phyloP scores from a whole-genome alignment of 2,888 invertebrate genomes.

The Machimus atricapillus region DNA sequence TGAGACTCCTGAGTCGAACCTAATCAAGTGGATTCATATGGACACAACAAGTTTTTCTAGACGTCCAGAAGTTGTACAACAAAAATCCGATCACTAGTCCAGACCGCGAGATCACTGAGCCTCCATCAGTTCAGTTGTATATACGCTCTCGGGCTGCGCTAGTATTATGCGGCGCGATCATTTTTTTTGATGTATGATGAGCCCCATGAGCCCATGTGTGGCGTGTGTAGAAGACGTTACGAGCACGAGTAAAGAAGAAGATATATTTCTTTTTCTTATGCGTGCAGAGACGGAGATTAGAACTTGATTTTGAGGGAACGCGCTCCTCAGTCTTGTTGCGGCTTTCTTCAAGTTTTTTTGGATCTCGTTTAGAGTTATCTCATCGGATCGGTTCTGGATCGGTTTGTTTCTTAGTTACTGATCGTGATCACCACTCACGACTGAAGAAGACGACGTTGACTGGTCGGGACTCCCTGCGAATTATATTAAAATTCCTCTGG shows the following conservation, averaged over 20 bases:
- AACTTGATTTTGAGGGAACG: conserved; percentile 26
- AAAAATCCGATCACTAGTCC: conserved; percentile 26
- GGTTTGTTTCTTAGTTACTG: conserved; percentile 8
- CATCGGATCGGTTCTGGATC: conserved; percentile 29
- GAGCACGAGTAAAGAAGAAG: not conserved
- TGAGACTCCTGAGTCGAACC: not conserved
- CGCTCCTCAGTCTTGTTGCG: not conserved
- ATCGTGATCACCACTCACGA: conserved; percentile 11
- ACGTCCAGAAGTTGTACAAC: conserved; percentile 16
- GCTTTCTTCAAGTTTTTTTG: not conserved
- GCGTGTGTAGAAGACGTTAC: not conserved
- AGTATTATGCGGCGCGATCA: not conserved
- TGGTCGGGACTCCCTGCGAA: not conserved
- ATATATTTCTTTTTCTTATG: not conserved
- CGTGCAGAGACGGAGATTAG: conserved; percentile 28
- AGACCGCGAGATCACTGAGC: not conserved
- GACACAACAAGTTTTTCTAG: conserved; percentile 28
- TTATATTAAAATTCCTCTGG: not conserved
- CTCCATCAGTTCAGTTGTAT: not conserved
- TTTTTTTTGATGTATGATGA: conserved; percentile 17
- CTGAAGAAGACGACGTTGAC: not conserved
- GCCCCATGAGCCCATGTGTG: not conserved
- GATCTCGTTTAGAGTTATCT: conserved; percentile 39
- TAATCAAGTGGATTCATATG: conserved; percentile 27
- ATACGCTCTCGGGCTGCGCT: not conserved